phyloP scores from a whole-genome alignment of 2,888 invertebrate genomes.

The Acrobasis suavella region DNA sequence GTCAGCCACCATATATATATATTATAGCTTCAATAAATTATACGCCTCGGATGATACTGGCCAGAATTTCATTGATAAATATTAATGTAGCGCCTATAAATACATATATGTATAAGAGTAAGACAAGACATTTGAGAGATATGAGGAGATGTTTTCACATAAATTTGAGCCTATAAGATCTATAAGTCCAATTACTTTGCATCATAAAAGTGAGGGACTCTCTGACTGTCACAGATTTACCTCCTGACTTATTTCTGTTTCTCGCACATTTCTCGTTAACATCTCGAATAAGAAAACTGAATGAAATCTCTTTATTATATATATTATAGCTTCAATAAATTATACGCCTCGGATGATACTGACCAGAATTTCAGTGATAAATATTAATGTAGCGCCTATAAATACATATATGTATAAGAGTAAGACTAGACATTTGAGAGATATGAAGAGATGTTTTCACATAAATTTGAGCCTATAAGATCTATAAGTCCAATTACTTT shows the following conservation, averaged over 20 bases:
- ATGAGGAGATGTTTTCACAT: constrained; percentile 26
- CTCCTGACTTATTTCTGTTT: constrained; percentile 20
- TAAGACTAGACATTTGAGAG: constrained; percentile 24
- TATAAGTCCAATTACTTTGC: constrained; percentile 37
- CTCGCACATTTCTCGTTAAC: constrained; percentile 22
- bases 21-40: constrained; percentile 58
- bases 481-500: constrained; percentile 37
- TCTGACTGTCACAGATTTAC: constrained; percentile 22
- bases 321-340: constrained; percentile 61
- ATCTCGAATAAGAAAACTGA: neutral
- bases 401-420: constrained; percentile 30
- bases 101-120: constrained; percentile 28
- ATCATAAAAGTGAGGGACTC: constrained; percentile 34
- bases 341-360: constrained; percentile 53
- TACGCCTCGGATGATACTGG: constrained; percentile 52
- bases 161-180: constrained; percentile 25
- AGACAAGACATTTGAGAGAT: constrained; percentile 25
- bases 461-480: constrained; percentile 26
- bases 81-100: constrained; percentile 43
- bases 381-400: constrained; percentile 43
- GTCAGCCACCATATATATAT: constrained; percentile 70
- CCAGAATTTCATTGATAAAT: constrained; percentile 37
- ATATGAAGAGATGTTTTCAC: constrained; percentile 24
- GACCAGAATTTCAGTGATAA: constrained; percentile 38
- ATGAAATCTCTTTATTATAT: no score